A percentile compares a stretch with the other conserved stretches of the same genome.
Conservation (phyloP, 2,797 vertebrate genomes). For the Acridotheres tristis region DNA sequence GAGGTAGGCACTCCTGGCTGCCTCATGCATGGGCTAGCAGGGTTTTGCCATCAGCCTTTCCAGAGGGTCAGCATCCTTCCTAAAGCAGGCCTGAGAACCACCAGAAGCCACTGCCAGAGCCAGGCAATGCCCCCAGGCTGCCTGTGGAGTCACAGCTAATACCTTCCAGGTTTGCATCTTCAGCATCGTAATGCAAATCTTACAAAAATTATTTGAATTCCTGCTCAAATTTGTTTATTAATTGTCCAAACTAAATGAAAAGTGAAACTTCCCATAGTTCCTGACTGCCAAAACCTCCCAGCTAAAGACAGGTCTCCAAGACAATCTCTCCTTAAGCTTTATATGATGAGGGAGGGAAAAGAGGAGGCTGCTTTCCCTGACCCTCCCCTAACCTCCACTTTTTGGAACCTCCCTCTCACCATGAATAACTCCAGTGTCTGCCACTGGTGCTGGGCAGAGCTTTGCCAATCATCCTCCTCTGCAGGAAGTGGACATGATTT, state of each 20-base stretch:
- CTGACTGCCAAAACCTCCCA: background rate
- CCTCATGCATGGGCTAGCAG: background rate
- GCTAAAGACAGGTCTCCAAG: background rate
- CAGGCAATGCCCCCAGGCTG: slow-evolving; percentile 37
- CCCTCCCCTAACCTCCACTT: slow-evolving; percentile 48
- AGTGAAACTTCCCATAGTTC: background rate
- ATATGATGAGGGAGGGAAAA: background rate
- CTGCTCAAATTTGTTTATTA: slow-evolving; percentile 18
- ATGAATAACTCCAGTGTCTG: slow-evolving; percentile 65
- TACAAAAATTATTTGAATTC: slow-evolving; percentile 6
- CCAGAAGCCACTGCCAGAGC: background rate
- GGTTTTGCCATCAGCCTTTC: background rate
- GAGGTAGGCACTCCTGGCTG: background rate
- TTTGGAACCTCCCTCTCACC: slow-evolving; percentile 27
- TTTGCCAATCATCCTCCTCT: slow-evolving; percentile 61
- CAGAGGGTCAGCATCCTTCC: background rate
- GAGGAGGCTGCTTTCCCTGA: background rate
- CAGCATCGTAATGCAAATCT: slow-evolving; percentile 37
- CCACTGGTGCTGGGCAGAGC: slow-evolving; percentile 50
- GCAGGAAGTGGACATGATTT: slow-evolving; percentile 69
- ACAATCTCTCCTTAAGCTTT: background rate
- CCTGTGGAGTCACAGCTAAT: slow-evolving; percentile 5
- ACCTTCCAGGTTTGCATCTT: slow-evolving; percentile 47
- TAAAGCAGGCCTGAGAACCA: background rate
- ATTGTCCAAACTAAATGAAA: slow-evolving; percentile 29